phyloP scores from a whole-genome alignment of 2,888 invertebrate species.

The Agrilus cyanescens region DNA sequence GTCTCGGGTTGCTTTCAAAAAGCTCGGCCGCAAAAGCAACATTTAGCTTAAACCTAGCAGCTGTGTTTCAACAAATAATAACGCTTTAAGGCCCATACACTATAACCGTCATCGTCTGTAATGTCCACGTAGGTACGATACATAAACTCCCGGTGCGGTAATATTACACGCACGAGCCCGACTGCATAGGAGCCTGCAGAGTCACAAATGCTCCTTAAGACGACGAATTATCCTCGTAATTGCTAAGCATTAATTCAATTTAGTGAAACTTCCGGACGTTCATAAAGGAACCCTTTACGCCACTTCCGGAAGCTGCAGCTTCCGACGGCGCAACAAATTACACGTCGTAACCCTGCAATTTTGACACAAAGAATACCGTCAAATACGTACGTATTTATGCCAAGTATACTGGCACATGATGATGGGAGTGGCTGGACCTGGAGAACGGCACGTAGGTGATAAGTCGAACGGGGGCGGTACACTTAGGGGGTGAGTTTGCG shows the following conservation, averaged over 20 bases:
- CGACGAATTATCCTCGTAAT: constrained; percentile 34
- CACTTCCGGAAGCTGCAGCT: constrained; percentile 28
- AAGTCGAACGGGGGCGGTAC: no score
- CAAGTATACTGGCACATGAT: no score
- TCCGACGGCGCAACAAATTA: constrained; percentile 32
- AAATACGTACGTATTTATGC: no score
- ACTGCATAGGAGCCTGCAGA: constrained; percentile 26
- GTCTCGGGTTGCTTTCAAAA: no score
- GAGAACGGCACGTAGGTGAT: no score
- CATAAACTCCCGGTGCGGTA: constrained; percentile 32
- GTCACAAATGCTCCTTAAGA: constrained; percentile 36
- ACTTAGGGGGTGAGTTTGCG: no score
- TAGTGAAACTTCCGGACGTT: constrained; percentile 32
- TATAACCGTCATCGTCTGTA: no score
- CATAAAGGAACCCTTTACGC: constrained; percentile 31
- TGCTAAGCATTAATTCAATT: constrained; percentile 40
- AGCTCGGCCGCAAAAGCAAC: no score
- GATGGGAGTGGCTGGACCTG: no score
- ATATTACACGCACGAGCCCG: constrained; percentile 27
- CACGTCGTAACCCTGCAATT: constrained; percentile 35
- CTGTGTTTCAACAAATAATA: no score
- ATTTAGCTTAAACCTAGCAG: no score
- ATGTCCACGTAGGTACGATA: constrained; percentile 22
- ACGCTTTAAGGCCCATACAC: no score
- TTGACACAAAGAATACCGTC: constrained; percentile 18